A percentile compares a stretch with the other conserved stretches of the same genome.
phyloP scores from a whole-genome alignment of 2,113 vertebrate species.

The Protobothrops flavoviridis region DNA sequence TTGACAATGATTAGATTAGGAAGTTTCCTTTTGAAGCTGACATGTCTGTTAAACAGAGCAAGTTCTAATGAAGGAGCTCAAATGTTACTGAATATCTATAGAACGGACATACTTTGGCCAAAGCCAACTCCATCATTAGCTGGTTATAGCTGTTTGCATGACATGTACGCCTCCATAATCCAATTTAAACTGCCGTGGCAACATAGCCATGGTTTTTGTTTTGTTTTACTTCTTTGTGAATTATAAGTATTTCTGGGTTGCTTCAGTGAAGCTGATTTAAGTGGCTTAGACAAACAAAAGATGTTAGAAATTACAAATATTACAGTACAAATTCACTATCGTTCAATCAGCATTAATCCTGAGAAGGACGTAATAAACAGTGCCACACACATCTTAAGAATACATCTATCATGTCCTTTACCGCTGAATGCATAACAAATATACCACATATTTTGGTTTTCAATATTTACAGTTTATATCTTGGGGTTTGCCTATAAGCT shows the following conservation, averaged over 20 bases:
- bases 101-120: neutral
- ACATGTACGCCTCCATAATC: neutral
- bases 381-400: neutral
- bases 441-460: neutral
- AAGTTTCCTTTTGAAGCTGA: neutral
- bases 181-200: neutral
- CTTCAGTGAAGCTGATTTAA: neutral
- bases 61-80: neutral
- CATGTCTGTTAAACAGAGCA: neutral
- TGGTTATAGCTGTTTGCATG: neutral
- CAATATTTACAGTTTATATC: neutral
- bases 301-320: neutral
- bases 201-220: neutral
- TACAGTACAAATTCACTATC: neutral
- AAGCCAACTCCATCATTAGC: neutral
- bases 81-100: neutral
- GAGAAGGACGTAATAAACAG: neutral
- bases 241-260: neutral
- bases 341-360: neutral
- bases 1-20: neutral
- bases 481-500: neutral
- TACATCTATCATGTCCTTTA: neutral
- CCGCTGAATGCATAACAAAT: neutral
- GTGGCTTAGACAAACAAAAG: neutral
- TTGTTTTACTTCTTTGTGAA: neutral